These are phyloP conservation scores for Rutpela maculata DNA, from an alignment of 2,888 invertebrate species.

Conservation along the genomic window DNA sequence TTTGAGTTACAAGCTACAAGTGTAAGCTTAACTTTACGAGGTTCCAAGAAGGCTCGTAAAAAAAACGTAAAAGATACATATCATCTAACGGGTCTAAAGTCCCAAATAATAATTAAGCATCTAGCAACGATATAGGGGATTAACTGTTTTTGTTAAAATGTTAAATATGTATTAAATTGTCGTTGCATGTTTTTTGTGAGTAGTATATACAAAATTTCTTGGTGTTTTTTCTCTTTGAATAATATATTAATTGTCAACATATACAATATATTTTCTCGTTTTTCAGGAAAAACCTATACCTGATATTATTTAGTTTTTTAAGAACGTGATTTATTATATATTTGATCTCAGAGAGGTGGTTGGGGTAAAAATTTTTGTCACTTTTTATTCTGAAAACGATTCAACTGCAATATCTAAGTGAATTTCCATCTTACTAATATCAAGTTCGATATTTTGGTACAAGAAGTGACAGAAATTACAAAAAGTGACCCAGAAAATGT, in stretches of 20 bases:
- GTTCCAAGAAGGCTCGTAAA: slow-evolving; percentile 35
- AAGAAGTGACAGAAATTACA: slow-evolving; percentile 15
- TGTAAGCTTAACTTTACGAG: slow-evolving; percentile 51
- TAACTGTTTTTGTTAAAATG: slow-evolving; percentile 47
- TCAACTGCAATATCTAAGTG: background rate
- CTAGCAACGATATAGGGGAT: slow-evolving; percentile 53
- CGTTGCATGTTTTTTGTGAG: slow-evolving; percentile 45
- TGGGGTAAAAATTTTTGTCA: slow-evolving; percentile 21
- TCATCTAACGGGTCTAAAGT: slow-evolving; percentile 54
- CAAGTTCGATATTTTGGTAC: background rate
- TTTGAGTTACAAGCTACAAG: slow-evolving; percentile 23
- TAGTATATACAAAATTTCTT: slow-evolving; percentile 38
- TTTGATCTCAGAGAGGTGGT: slow-evolving; percentile 44
- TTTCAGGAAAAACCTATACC: slow-evolving; percentile 14
- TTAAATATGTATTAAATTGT: slow-evolving; percentile 43
- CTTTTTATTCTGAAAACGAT: background rate
- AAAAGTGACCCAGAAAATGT: slow-evolving; percentile 23
- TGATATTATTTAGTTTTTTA: slow-evolving; percentile 30
- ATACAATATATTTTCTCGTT: slow-evolving; percentile 22
- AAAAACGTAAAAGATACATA: slow-evolving; percentile 57
- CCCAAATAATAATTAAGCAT: slow-evolving; percentile 41
- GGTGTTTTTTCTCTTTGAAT: slow-evolving; percentile 39
- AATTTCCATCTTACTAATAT: background rate
- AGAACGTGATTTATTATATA: slow-evolving; percentile 37
- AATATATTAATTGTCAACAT: slow-evolving; percentile 10